A percentile compares a stretch with the other conserved stretches of the same genome.
Conservation (phyloP, 2,888 invertebrate genomes). For the Himalopsyche anomala region DNA sequence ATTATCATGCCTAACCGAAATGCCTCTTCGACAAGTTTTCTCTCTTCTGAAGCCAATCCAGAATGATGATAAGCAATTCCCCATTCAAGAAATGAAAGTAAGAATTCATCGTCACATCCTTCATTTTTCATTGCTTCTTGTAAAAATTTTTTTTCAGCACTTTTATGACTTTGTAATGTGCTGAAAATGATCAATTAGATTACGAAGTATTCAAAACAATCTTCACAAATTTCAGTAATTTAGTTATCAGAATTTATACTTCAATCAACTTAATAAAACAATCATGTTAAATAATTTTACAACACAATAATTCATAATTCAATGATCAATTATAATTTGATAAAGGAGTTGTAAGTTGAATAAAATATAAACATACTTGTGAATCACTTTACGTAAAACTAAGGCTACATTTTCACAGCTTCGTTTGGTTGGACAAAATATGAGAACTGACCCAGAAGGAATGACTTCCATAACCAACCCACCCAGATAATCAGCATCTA, state of each 20-base stretch:
- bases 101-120: slow-evolving; percentile 74
- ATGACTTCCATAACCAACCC: slow-evolving; percentile 89
- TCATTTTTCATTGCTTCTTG: slow-evolving; percentile 80
- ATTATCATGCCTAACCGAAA: slow-evolving; percentile 74
- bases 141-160: slow-evolving; percentile 79
- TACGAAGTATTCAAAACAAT: background rate
- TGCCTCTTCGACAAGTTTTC: slow-evolving; percentile 88
- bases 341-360: slow-evolving; percentile 37
- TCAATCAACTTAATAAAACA: too few species aligned
- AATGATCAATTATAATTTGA: background rate
- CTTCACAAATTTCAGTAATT: slow-evolving; percentile 66
- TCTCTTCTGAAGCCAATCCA: slow-evolving; percentile 91
- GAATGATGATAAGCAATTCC: slow-evolving; percentile 97
- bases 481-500: slow-evolving; percentile 89
- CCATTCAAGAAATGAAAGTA: slow-evolving; percentile 74
- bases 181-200: slow-evolving; percentile 69
- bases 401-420: slow-evolving; percentile 94
- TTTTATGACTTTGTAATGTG: slow-evolving; percentile 76
- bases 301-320: too few species aligned
- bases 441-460: slow-evolving; percentile 87
- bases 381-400: slow-evolving; percentile 82
- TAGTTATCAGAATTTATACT: too few species aligned
- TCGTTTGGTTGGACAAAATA: slow-evolving; percentile 95
- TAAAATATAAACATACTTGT: slow-evolving; percentile 68
- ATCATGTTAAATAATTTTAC: too few species aligned